phyloP scores from a whole-genome alignment of 1,140 invertebrate species.

The Choristoneura fumiferana region DNA sequence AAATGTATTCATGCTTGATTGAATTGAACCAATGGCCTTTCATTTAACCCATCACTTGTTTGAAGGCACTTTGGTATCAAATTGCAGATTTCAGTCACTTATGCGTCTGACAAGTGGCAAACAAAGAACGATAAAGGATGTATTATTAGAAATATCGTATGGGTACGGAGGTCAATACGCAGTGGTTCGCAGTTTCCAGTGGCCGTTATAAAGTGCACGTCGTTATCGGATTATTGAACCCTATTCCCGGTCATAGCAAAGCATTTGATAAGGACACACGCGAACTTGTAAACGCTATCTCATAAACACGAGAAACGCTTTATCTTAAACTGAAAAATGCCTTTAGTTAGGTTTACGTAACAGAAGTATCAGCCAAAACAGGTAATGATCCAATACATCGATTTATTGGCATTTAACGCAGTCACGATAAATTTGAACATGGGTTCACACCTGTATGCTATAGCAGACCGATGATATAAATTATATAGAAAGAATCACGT shows the following conservation, averaged over 20 bases:
- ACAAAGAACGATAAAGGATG: slow-evolving; percentile 57
- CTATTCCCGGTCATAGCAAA: slow-evolving; percentile 24
- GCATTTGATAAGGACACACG: slow-evolving; percentile 18
- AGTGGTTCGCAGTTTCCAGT: slow-evolving; percentile 49
- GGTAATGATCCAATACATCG: slow-evolving; percentile 51
- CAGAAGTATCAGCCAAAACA: slow-evolving; percentile 27
- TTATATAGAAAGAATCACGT: slow-evolving; percentile 26
- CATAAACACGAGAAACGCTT: slow-evolving; percentile 16
- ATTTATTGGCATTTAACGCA: slow-evolving; percentile 53
- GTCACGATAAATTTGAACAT: slow-evolving; percentile 40
- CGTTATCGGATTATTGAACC: slow-evolving; percentile 63
- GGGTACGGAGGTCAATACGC: slow-evolving; percentile 56
- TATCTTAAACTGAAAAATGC: not conserved
- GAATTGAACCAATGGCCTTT: too few relatives aligned
- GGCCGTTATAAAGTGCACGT: slow-evolving; percentile 43
- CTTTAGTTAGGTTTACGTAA: slow-evolving; percentile 4
- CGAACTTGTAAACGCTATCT: slow-evolving; percentile 22
- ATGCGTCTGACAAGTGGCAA: slow-evolving; percentile 35
- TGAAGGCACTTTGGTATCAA: slow-evolving; percentile 7
- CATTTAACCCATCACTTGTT: not conserved
- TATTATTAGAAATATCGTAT: slow-evolving; percentile 63
- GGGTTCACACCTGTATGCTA: slow-evolving; percentile 40
- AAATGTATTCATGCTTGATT: not conserved
- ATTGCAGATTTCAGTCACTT: slow-evolving; percentile 20
- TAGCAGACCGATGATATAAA: slow-evolving; percentile 24